phyloP scores from a whole-genome alignment of 2,113 vertebrate genomes.

The Chitala chitala region DNA sequence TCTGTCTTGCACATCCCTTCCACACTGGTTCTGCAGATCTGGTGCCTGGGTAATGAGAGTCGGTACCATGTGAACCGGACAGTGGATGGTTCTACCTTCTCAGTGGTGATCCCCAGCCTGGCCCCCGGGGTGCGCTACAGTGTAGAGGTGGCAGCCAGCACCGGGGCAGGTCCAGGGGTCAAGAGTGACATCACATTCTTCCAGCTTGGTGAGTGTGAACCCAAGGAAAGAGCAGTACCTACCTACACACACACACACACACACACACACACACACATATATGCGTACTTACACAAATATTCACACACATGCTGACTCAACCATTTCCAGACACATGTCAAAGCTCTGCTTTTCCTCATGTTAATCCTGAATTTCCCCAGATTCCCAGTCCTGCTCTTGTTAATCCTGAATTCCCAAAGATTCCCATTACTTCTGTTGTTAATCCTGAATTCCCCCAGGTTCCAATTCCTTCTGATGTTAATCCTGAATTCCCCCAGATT shows the following conservation, averaged over 20 bases:
- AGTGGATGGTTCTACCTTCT: constrained; percentile 78
- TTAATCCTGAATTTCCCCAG: too few relatives aligned
- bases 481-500: too few relatives aligned
- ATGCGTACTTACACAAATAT: background rate
- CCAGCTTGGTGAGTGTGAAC: constrained; percentile 72
- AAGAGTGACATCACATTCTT: constrained; percentile 84
- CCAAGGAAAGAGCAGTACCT: background rate
- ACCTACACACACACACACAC: background rate
- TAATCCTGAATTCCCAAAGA: too few relatives aligned
- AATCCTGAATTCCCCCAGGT: too few relatives aligned
- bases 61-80: constrained; percentile 88
- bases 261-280: background rate
- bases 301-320: too few relatives aligned
- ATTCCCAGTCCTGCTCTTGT: too few relatives aligned
- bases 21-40: constrained; percentile 63
- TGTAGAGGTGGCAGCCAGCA: constrained; percentile 85
- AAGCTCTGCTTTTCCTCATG: too few relatives aligned
- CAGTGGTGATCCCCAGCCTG: constrained; percentile 77
- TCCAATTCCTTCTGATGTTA: too few relatives aligned
- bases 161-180: constrained; percentile 77
- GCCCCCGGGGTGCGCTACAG: constrained; percentile 82
- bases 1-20: background rate
- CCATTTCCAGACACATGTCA: too few relatives aligned
- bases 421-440: too few relatives aligned
- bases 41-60: constrained; percentile 91